Evolutionary conservation across 53 echinoderm and acorn worm genomes (phyloP).

Genomic region (Crossaster papposus): DNA sequence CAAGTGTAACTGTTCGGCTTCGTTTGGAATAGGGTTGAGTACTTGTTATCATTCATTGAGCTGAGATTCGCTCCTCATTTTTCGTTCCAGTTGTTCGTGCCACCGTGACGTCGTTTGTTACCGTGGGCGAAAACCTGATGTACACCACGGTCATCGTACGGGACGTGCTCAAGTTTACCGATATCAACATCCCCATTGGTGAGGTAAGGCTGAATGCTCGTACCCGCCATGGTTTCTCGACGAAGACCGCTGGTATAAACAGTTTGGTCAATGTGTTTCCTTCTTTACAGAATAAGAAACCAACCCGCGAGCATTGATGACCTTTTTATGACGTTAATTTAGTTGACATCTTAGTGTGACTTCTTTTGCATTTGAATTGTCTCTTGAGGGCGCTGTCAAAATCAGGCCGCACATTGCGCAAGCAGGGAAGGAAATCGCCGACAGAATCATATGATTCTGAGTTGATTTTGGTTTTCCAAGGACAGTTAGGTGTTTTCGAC

Average conservation of each 20-base stretch:
- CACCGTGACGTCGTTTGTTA: conserved; percentile 68
- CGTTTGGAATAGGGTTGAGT: too few species aligned
- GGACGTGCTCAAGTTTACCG: conserved; percentile 79
- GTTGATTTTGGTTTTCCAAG: too few species aligned
- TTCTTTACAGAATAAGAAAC: neutral
- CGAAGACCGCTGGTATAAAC: neutral
- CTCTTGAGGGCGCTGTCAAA: too few species aligned
- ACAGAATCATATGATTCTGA: too few species aligned
- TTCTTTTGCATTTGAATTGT: too few species aligned
- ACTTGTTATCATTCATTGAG: neutral
- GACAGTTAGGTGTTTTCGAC: too few species aligned
- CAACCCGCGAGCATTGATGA: too few species aligned
- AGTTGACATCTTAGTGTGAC: too few species aligned
- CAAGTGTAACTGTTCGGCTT: too few species aligned
- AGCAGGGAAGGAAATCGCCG: too few species aligned
- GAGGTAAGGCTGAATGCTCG: conserved; percentile 63
- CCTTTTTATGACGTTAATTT: too few species aligned
- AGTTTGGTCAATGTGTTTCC: neutral
- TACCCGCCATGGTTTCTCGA: neutral
- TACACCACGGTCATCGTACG: conserved; percentile 73
- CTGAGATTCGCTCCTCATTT: neutral
- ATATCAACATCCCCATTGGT: conserved; percentile 83
- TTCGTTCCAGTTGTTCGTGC: conserved; percentile 74
- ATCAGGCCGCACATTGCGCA: too few species aligned
- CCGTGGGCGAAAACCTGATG: conserved; percentile 64